Evolutionary conservation across 2,888 invertebrate species (phyloP), one percentile per base, ranked within the genome.

Genomic region (Synergus japonicus): DNA sequence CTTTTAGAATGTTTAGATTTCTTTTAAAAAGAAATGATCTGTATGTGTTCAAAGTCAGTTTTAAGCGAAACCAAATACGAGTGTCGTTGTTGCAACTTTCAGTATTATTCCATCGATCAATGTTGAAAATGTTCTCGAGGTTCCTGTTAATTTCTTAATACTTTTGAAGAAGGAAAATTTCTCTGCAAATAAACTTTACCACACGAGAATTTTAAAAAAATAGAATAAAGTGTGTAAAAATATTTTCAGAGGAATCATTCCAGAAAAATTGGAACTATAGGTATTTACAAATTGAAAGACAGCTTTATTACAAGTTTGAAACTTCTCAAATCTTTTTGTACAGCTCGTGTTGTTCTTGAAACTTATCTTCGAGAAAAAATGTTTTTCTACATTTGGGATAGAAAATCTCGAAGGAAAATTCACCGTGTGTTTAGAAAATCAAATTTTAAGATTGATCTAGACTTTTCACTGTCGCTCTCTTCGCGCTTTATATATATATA

Each of bases 41-140:
- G 73, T 73, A 49, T 73, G 73, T 73, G 73, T 73, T 73, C 73
- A 73, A 49, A 73, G 73, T 73, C 73, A 73, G 37, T 73, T 73
- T 73, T 73, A 73, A 73, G 73, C 54, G 73, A 73, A 73, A 73
- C 73, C 73, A 73, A 73, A 73, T 73, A 73, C 15, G 49, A 66
- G 37, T 43, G 66, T 66, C 49, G 49, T 46, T 46, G 46, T 67
- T 22, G 49, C 54, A 73, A 54, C 73, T 54, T 73, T 73, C 73
- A 73, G 73, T 73, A 73, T 73, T 73, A 73, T 67, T 22, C 43
- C 12, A 49, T 73, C 73, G 37, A 73, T 29, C 54, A 73, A 22
- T 10, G 22, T 60, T 13, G 60, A 60, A 69, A 73, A 66, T 66
- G 66, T 66, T 73, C n/a, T 10, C 73, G 37, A 73, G 49, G 9